phyloP scores from a whole-genome alignment of 2,888 invertebrate genomes.

The Ormyrus thymus region DNA sequence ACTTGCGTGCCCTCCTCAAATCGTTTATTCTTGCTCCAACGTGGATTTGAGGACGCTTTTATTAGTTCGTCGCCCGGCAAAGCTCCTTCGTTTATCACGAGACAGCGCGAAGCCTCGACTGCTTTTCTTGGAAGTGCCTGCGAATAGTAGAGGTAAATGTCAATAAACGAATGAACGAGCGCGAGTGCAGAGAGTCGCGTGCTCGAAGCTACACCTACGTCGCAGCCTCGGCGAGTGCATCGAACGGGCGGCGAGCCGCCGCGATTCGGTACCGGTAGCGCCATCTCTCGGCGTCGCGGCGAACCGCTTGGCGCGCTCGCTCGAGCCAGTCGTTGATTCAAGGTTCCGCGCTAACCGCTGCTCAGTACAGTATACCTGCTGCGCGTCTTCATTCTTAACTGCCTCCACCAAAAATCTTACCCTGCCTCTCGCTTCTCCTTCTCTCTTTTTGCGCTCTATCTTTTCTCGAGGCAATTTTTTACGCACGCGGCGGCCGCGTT shows the following conservation, averaged over 20 bases:
- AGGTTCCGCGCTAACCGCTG: conserved; percentile 33
- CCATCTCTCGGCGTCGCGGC: conserved; percentile 28
- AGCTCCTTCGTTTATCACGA: too few species aligned
- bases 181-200: not conserved
- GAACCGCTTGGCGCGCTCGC: not conserved
- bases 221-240: conserved; percentile 20
- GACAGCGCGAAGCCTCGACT: too few species aligned
- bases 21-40: not conserved
- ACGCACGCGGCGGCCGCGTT: too few species aligned
- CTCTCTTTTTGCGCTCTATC: conserved; percentile 9
- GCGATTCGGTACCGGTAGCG: conserved; percentile 19
- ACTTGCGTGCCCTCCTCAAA: not conserved
- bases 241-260: conserved; percentile 7
- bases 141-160: too few species aligned
- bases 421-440: not conserved
- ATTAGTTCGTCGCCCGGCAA: too few species aligned
- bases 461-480: not conserved
- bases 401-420: not conserved
- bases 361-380: conserved; percentile 13
- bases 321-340: not conserved
- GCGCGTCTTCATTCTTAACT: not conserved
- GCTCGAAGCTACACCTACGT: not conserved
- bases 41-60: too few species aligned
- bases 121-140: too few species aligned
- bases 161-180: conserved; percentile 9